Evolutionary conservation across 1,140 invertebrate species (phyloP).

Genomic region (Drosophila navojoa): DNA sequence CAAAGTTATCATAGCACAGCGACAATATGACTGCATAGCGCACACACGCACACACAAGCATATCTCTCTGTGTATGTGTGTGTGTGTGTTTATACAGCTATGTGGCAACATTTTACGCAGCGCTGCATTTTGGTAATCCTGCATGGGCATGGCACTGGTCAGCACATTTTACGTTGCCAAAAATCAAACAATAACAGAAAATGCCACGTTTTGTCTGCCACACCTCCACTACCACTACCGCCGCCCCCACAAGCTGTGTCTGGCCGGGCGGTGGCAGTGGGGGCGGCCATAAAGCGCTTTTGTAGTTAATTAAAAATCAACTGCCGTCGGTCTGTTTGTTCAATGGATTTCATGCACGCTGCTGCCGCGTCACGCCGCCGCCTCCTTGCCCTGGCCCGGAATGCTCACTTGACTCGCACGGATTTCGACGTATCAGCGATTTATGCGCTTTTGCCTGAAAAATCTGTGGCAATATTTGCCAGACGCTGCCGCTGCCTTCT

Average conservation of each 20-base stretch:
- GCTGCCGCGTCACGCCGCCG: slow-evolving; percentile 36
- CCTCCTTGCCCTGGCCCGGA: neutral
- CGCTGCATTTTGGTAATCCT: slow-evolving; percentile 39
- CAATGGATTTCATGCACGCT: slow-evolving; percentile 84
- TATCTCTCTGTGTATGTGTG: neutral
- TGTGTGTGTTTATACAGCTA: slow-evolving; percentile 8
- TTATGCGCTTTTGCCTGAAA: slow-evolving; percentile 82
- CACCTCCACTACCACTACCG: neutral
- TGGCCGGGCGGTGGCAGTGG: slow-evolving; percentile 11
- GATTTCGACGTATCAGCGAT: slow-evolving; percentile 77
- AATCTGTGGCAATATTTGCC: slow-evolving; percentile 78
- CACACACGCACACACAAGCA: slow-evolving; percentile 3
- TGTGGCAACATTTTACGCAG: slow-evolving; percentile 29
- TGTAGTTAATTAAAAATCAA: slow-evolving; percentile 84
- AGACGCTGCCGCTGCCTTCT: slow-evolving; percentile 10
- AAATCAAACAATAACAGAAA: slow-evolving; percentile 53
- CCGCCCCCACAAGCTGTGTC: slow-evolving; percentile 16
- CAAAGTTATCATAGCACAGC: slow-evolving; percentile 76
- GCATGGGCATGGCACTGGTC: slow-evolving; percentile 23
- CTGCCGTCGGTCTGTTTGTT: slow-evolving; percentile 82
- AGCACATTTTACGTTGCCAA: slow-evolving; percentile 39
- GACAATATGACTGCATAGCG: slow-evolving; percentile 16
- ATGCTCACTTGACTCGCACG: slow-evolving; percentile 15
- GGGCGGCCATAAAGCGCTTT: slow-evolving; percentile 73
- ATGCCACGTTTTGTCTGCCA: slow-evolving; percentile 10